A percentile compares a stretch with the other conserved stretches of the same genome.
Evolutionary conservation across 2,888 invertebrate genomes (phyloP).

Genomic region (Aporophyla lueneburgensis): DNA sequence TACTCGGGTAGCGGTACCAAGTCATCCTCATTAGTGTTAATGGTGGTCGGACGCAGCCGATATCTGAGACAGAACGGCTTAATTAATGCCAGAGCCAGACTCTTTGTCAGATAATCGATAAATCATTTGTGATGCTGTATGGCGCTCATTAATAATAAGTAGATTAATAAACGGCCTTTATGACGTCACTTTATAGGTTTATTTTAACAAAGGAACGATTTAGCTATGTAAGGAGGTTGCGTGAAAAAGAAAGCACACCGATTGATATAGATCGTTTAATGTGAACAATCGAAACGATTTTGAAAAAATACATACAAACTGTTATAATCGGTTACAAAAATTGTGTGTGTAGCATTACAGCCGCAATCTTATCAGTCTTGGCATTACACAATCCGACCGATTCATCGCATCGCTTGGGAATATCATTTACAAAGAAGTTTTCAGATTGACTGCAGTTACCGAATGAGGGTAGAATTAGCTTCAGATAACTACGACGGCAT

Average conservation of each 20-base stretch:
- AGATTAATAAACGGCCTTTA: constrained; percentile 64
- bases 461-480: constrained; percentile 25
- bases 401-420: constrained; percentile 52
- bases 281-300: constrained; percentile 83
- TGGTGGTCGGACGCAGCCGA: constrained; percentile 78
- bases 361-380: constrained; percentile 82
- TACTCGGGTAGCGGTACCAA: constrained; percentile 63
- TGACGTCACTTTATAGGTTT: constrained; percentile 49
- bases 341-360: constrained; percentile 73
- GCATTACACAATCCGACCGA: constrained; percentile 81
- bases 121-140: constrained; percentile 69
- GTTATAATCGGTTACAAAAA: constrained; percentile 76
- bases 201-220: constrained; percentile 35
- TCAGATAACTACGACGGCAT: constrained; percentile 26
- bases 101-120: constrained; percentile 80
- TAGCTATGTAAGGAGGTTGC: constrained; percentile 17
- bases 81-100: constrained; percentile 80
- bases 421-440: constrained; percentile 37
- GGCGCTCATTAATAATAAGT: constrained; percentile 63
- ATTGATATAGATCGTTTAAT: constrained; percentile 83
- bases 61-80: constrained; percentile 83
- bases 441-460: constrained; percentile 32
- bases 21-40: constrained; percentile 84
- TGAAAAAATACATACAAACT: constrained; percentile 84
- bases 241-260: constrained; percentile 62